phyloP scores from a whole-genome alignment of 2,797 vertebrate genomes.

The Natrix natrix region DNA sequence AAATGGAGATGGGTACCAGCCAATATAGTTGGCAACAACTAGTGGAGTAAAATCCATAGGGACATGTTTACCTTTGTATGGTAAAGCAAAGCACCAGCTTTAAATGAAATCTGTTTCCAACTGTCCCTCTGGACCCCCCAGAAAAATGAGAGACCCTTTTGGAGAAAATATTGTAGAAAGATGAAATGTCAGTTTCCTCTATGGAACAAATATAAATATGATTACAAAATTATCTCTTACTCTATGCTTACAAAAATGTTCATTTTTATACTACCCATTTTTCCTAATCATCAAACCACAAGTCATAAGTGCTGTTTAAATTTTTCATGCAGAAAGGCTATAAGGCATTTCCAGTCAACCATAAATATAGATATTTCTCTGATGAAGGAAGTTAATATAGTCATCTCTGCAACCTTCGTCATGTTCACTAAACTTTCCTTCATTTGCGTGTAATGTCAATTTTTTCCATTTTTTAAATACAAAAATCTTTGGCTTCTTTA shows the following conservation, averaged over 20 bases:
- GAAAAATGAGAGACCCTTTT: background rate
- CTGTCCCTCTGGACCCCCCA: background rate
- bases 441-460: background rate
- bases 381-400: background rate
- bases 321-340: background rate
- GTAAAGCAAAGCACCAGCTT: background rate
- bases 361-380: background rate
- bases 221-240: background rate
- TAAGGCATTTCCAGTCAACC: background rate
- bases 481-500: background rate
- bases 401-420: background rate
- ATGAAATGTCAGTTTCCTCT: background rate
- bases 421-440: background rate
- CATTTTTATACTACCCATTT: background rate
- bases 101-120: background rate
- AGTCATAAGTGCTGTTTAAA: background rate
- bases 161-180: background rate
- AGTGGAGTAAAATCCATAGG: background rate
- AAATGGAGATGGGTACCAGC: background rate
- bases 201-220: background rate
- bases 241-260: background rate
- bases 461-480: background rate
- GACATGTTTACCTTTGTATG: background rate
- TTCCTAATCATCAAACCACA: background rate
- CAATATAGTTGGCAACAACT: background rate